phyloP scores from a whole-genome alignment of 2,888 invertebrate species.

The Proisotoma minuta region DNA sequence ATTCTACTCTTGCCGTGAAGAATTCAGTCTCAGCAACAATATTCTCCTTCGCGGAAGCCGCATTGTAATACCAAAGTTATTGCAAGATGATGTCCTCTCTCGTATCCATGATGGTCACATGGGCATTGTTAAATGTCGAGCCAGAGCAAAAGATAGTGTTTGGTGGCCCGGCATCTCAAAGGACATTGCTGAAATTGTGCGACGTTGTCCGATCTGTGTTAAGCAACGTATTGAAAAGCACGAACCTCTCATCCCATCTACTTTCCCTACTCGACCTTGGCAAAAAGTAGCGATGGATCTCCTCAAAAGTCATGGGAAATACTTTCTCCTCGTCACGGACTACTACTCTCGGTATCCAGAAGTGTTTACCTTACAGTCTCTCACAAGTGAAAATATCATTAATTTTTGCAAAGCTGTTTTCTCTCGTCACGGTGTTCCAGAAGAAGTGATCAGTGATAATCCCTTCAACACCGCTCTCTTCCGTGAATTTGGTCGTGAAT shows the following conservation, averaged over 20 bases:
- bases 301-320: conserved; percentile 31
- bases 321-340: conserved; percentile 42
- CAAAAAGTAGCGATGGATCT: conserved; percentile 46
- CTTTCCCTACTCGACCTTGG: conserved; percentile 43
- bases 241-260: conserved; percentile 40
- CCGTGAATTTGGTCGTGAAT: conserved; percentile 34
- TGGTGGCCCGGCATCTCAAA: conserved; percentile 44
- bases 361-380: not conserved
- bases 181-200: conserved; percentile 31
- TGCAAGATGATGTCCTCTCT: conserved; percentile 36
- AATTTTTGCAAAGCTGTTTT: conserved; percentile 33
- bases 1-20: conserved; percentile 6
- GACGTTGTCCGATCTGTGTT: conserved; percentile 32
- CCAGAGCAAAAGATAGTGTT: conserved; percentile 40
- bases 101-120: conserved; percentile 46
- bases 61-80: conserved; percentile 7
- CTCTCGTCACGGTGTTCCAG: conserved; percentile 46
- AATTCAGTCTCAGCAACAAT: conserved; percentile 6
- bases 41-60: conserved; percentile 12
- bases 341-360: conserved; percentile 29
- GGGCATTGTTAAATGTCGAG: conserved; percentile 45
- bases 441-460: conserved; percentile 41
- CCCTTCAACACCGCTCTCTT: conserved; percentile 20
- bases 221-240: conserved; percentile 19
- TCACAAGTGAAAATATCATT: conserved; percentile 13